Percentiles rank a stretch among this genome's conserved stretches.
Conservation (phyloP, 2,113 vertebrate genomes). For the Verasper variegatus region DNA sequence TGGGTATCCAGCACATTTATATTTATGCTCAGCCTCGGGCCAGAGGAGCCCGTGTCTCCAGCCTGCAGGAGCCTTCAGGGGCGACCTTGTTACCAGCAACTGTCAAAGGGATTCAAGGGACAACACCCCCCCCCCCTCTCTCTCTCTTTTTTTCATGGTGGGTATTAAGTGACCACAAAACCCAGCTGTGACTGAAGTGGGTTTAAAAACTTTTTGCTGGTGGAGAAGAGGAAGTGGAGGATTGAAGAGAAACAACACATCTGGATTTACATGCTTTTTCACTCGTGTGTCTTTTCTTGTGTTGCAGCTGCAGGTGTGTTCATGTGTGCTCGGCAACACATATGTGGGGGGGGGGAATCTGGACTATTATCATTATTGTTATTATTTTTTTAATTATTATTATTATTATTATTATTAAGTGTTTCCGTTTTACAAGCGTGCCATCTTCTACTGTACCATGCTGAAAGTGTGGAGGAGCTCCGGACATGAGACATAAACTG, state of each 20-base stretch:
- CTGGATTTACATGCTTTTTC: background rate
- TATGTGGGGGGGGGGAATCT: no score
- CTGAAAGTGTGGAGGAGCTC: no score
- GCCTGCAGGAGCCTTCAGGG: slow-evolving; percentile 50
- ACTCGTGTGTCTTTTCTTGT: no score
- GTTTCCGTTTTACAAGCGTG: no score
- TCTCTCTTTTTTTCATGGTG: slow-evolving; percentile 58
- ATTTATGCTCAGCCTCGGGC: slow-evolving; percentile 52
- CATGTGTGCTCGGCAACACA: no score
- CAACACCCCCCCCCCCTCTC: background rate
- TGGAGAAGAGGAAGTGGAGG: slow-evolving; percentile 11
- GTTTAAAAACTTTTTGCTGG: slow-evolving; percentile 37
- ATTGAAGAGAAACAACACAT: background rate
- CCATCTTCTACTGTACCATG: no score
- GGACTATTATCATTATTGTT: no score
- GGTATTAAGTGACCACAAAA: background rate
- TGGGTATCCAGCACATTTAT: background rate
- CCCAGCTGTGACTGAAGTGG: slow-evolving; percentile 3
- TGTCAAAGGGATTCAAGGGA: slow-evolving; percentile 2
- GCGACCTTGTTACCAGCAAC: slow-evolving; percentile 41
- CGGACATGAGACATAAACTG: no score
- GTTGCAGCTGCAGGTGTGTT: no score
- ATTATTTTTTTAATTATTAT: no score
- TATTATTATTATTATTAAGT: no score
- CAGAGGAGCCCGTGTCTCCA: slow-evolving; percentile 63